Conservation (phyloP, 1,140 invertebrate species). For the Augochlora pura region DNA sequence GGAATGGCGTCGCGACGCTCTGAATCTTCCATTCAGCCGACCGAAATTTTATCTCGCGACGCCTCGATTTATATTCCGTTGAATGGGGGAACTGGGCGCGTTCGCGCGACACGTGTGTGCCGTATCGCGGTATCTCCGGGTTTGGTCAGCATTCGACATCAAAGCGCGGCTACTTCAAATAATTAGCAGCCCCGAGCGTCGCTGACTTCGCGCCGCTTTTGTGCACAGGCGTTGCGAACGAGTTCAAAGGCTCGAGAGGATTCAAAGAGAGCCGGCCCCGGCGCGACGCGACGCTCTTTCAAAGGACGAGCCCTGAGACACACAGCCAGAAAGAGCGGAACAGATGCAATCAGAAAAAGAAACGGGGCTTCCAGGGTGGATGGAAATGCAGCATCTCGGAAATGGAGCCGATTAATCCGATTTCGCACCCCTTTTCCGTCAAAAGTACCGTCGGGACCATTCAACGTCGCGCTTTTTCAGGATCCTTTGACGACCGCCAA, state of each 20-base stretch:
- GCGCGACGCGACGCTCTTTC: conserved; percentile 12
- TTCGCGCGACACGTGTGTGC: background rate
- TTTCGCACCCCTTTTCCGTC: too few species aligned
- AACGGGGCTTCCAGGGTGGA: too few species aligned
- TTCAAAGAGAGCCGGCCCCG: conserved; percentile 47
- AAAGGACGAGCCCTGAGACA: conserved; percentile 50
- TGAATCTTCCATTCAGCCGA: conserved; percentile 3
- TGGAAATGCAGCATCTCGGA: too few species aligned
- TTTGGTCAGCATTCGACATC: conserved; percentile 43
- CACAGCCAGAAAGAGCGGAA: too few species aligned
- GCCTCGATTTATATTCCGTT: conserved; percentile 16
- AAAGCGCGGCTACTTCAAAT: conserved; percentile 62
- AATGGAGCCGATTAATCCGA: too few species aligned
- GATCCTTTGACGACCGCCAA: too few species aligned
- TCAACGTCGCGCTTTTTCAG: too few species aligned
- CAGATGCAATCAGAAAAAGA: background rate
- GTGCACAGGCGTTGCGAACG: conserved; percentile 43
- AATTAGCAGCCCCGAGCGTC: conserved; percentile 51
- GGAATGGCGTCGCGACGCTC: background rate
- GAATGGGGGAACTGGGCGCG: conserved; percentile 5
- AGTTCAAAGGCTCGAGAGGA: conserved; percentile 62
- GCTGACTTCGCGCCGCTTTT: conserved; percentile 37
- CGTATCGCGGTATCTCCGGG: conserved; percentile 26
- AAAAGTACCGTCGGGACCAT: too few species aligned
- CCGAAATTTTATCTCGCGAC: conserved; percentile 24